Conservation (phyloP, 2,113 vertebrate genomes). For the Pardalotus punctatus region DNA sequence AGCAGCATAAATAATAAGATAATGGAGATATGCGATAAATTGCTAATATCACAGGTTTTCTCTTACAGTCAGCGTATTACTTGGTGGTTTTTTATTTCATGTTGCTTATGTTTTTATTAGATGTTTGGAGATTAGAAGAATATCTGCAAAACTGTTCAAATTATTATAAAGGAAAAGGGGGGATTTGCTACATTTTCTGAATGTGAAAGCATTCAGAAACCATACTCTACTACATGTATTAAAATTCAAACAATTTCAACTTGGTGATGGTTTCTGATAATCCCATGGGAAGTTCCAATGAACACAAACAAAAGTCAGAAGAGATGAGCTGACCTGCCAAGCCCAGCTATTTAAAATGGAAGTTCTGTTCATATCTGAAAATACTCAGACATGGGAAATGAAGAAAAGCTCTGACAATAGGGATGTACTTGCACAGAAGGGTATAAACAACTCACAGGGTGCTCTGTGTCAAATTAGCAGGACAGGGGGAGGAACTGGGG, state of each 20-base stretch:
- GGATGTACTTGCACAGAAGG: not conserved
- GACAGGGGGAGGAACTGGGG: not conserved
- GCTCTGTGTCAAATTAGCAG: not conserved
- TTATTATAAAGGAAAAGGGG: not conserved
- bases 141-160: not conserved
- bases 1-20: constrained; percentile 21
- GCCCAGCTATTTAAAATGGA: not conserved
- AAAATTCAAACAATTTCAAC: not conserved
- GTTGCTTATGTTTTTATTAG: not conserved
- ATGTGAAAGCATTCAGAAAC: not conserved
- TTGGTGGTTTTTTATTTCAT: not conserved
- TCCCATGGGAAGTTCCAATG: not conserved
- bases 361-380: not conserved
- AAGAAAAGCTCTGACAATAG: not conserved
- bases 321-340: not conserved
- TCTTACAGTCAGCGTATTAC: not conserved
- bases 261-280: not conserved
- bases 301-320: not conserved
- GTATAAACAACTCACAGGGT: not conserved
- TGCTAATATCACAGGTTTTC: not conserved
- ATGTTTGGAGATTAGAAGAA: not conserved
- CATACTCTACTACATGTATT: not conserved
- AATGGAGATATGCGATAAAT: not conserved
- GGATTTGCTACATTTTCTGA: not conserved
- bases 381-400: not conserved